A percentile compares a stretch with the other conserved stretches of the same genome.
Evolutionary conservation across 2,113 vertebrate species (phyloP).

Genomic region (Crotalus horridus): DNA sequence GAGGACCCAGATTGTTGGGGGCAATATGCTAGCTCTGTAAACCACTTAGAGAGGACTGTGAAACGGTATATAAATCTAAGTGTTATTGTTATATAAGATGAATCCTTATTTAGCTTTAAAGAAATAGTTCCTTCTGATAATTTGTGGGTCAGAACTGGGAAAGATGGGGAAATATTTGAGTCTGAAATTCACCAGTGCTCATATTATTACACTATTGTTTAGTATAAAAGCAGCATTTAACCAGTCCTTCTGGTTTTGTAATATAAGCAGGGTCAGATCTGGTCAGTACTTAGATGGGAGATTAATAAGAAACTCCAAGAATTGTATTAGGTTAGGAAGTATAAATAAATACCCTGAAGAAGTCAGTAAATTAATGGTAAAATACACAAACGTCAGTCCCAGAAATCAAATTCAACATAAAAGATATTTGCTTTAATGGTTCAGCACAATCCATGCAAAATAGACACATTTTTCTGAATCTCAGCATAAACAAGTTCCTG

Average conservation of each 20-base stretch:
- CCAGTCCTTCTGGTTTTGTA: background rate
- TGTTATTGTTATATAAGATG: background rate
- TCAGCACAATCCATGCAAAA: background rate
- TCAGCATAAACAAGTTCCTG: background rate
- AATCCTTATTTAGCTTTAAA: background rate
- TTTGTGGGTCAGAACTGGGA: background rate
- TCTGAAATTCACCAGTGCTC: background rate
- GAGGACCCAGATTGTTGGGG: too few species aligned
- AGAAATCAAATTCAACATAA: background rate
- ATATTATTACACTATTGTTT: background rate
- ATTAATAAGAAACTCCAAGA: background rate
- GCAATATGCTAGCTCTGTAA: too few species aligned
- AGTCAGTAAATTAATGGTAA: background rate
- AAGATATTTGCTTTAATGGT: background rate
- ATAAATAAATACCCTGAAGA: background rate
- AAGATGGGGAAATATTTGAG: background rate
- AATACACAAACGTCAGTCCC: background rate
- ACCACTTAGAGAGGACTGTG: background rate
- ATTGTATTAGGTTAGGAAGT: background rate
- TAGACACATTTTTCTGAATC: background rate
- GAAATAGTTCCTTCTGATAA: background rate
- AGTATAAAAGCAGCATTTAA: background rate
- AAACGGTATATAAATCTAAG: background rate
- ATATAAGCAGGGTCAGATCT: background rate
- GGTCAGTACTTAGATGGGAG: background rate